These are phyloP conservation scores for Heliconius hortense DNA, from an alignment of 2,888 invertebrate species.

Conservation along the genomic window DNA sequence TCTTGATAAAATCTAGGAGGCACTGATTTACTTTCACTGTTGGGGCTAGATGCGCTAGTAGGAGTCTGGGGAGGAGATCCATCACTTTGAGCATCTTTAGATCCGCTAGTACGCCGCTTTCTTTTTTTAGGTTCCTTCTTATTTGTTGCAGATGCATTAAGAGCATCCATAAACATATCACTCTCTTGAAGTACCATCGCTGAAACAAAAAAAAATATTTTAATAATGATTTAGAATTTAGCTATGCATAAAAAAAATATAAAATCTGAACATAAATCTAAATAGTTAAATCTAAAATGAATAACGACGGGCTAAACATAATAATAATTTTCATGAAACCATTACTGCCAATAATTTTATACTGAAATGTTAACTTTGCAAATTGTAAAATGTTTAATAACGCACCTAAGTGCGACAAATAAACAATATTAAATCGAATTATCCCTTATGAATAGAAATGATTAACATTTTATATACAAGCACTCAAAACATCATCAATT, in stretches of 20 bases:
- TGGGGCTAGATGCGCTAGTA: conserved; percentile 72
- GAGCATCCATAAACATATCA: conserved; percentile 96
- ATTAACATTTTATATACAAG: neutral
- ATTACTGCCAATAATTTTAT: neutral
- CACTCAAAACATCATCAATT: neutral
- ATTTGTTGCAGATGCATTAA: conserved; percentile 89
- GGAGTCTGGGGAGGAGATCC: conserved; percentile 82
- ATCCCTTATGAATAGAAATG: neutral
- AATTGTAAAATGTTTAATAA: neutral
- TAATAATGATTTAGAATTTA: neutral
- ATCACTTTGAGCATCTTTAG: conserved; percentile 84
- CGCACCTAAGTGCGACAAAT: no score
- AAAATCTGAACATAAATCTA: neutral
- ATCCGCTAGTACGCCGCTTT: conserved; percentile 87
- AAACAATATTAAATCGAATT: no score
- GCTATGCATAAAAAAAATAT: neutral
- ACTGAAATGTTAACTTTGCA: neutral
- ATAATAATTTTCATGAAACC: neutral
- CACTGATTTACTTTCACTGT: conserved; percentile 73
- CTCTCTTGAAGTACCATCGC: conserved; percentile 92
- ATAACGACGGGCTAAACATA: conserved; percentile 37
- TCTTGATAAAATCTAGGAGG: conserved; percentile 94
- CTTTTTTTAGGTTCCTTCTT: conserved; percentile 89
- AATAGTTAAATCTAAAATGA: conserved; percentile 43
- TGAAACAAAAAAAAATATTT: conserved; percentile 72